Conservation (phyloP, 2,888 invertebrate genomes). For the Amiota mariae region DNA sequence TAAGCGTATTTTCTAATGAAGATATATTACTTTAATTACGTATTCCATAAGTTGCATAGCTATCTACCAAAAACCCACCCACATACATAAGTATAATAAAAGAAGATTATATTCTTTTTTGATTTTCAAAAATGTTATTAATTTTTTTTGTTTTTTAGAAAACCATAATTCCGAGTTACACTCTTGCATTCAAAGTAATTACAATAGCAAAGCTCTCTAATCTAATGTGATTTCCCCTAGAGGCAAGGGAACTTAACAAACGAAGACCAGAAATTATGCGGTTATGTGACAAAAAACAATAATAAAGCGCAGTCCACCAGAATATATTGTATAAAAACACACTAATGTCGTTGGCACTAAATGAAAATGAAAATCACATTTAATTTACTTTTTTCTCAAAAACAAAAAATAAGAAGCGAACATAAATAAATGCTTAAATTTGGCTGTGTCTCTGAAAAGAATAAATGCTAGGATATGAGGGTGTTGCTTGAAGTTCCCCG, state of each 20-base stretch:
- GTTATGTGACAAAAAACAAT: neutral
- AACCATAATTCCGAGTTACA: no score
- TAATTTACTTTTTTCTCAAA: neutral
- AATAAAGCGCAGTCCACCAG: neutral
- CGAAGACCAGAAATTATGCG: neutral
- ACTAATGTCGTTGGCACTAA: constrained; percentile 22
- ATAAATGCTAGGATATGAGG: neutral
- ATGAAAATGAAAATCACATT: constrained; percentile 3
- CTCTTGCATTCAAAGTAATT: neutral
- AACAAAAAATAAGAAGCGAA: constrained; percentile 3
- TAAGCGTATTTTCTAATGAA: no score
- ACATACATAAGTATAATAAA: no score
- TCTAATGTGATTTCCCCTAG: neutral
- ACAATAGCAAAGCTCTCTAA: neutral
- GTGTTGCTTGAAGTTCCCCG: neutral
- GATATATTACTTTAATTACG: neutral
- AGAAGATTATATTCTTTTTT: no score
- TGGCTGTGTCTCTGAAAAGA: constrained; percentile 8
- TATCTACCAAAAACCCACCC: neutral
- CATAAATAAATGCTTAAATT: constrained; percentile 6
- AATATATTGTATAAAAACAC: neutral
- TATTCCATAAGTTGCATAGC: neutral
- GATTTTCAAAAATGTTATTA: no score
- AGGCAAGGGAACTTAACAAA: neutral
- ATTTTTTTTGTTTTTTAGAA: no score